phyloP scores from a whole-genome alignment of 1,140 invertebrate species.

The Triops longicaudatus region DNA sequence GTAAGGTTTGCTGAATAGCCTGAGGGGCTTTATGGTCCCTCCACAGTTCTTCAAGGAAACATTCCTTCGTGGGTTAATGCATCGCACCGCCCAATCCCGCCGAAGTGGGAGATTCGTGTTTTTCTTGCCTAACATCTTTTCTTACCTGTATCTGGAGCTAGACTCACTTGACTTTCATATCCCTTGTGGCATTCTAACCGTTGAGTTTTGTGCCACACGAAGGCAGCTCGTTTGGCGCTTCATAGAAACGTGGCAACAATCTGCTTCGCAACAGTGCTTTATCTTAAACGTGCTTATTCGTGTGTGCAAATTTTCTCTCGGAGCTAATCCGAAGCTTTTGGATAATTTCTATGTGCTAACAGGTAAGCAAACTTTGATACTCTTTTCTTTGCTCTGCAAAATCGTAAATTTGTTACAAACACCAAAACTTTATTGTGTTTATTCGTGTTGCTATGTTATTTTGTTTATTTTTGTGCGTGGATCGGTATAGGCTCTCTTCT shows the following conservation, averaged over 20 bases:
- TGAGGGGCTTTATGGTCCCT: neutral
- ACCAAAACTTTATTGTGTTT: no score
- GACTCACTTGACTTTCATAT: conserved; percentile 6
- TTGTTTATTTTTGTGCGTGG: no score
- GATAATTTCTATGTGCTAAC: neutral
- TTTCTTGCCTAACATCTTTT: neutral
- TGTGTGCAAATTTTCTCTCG: neutral
- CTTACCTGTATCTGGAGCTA: conserved; percentile 6
- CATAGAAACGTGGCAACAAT: neutral
- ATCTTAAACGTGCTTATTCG: neutral
- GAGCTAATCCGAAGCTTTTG: neutral
- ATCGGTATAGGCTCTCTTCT: no score
- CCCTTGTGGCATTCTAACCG: neutral
- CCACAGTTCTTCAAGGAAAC: neutral
- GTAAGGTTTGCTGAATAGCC: neutral
- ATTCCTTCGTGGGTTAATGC: conserved; percentile 9
- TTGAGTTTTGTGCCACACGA: neutral
- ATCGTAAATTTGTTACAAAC: no score
- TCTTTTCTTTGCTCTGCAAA: neutral
- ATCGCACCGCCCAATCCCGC: neutral
- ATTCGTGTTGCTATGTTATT: no score
- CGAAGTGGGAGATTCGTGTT: neutral
- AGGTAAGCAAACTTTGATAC: neutral
- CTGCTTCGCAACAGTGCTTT: neutral
- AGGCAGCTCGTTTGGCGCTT: neutral